Base-by-base conservation (phyloP, 2,797 vertebrate species). In the Apogon hyalosoma region DNA sequence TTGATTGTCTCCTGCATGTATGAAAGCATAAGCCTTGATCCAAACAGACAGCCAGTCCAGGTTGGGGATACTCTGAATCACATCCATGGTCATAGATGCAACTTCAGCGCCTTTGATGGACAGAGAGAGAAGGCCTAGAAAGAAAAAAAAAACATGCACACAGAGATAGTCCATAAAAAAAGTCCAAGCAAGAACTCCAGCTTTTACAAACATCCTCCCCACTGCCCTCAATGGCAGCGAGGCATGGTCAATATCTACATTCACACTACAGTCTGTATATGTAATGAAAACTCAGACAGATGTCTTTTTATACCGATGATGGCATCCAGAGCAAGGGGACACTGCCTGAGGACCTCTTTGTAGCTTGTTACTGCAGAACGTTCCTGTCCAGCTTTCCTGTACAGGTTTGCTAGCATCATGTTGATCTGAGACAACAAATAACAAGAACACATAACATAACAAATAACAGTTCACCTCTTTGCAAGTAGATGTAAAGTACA, bases 1-100 rank as follows among this genome's bases (percentile, higher is more conserved):
- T 2, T 97, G 96, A 84, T 99, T 99, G 87, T 99, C 97, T 9
- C 97, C 98, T 15, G 96, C 95, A 6, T 99, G 97, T 54, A 98
- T 97, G 82, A 98, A 99, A 42, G 98, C 98, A 0, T 99, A 97
- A 0, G 97, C 97, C 92, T 99, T 99, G 87, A 98, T 99, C 98
- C 98, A 99, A 55, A 98, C 96, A 0, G 98, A 98, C 0, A 99
- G 96, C 98, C 98, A 99, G 48, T 99, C 97, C 88, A 99, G 74
- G 87, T 98, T 99, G 9, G 96, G 96, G 73, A 98, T 95, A 13
- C 95, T 98, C 92, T 99, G 98, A 80, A 98, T 99, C 42, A 98
- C 92, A 28, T 99, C 98, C 93, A 99, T 96, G 0, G 97, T 98
- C 96, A 99, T 98, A 8, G 98, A 99, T 0, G 98, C 96, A 75